phyloP scores from a whole-genome alignment of 2,113 vertebrate genomes.

The Trichechus manatus region DNA sequence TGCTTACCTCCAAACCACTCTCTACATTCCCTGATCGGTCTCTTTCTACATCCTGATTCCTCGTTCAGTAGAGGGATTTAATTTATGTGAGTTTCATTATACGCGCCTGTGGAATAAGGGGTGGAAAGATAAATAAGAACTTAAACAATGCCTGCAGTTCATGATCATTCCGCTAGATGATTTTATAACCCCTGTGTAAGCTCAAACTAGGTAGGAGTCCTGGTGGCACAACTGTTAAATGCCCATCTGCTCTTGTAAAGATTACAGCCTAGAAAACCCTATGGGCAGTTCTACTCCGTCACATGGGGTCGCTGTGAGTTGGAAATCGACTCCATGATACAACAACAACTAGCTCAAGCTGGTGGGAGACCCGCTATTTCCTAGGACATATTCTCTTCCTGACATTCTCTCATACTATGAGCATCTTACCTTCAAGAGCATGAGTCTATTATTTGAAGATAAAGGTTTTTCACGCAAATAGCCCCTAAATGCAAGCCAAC shows the following conservation, averaged over 20 bases:
- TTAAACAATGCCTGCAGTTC: conserved; percentile 1
- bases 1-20: neutral
- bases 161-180: neutral
- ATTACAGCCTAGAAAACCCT: too few relatives aligned
- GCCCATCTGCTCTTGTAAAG: too few relatives aligned
- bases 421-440: neutral
- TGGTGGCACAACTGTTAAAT: neutral
- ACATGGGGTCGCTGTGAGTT: too few relatives aligned
- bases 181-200: neutral
- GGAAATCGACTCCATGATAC: too few relatives aligned
- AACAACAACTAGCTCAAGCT: neutral
- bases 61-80: neutral
- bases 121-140: conserved; percentile 34
- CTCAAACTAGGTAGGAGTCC: neutral
- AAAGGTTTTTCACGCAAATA: too few relatives aligned
- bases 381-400: neutral
- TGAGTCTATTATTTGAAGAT: too few relatives aligned
- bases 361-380: neutral
- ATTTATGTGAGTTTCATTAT: conserved; percentile 29
- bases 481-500: too few relatives aligned
- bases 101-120: neutral
- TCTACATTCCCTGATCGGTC: neutral
- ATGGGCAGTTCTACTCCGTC: too few relatives aligned
- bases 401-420: neutral
- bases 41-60: neutral